Base-by-base conservation (phyloP, 2,113 vertebrate genomes). In the Phrynosoma blainvillii region DNA sequence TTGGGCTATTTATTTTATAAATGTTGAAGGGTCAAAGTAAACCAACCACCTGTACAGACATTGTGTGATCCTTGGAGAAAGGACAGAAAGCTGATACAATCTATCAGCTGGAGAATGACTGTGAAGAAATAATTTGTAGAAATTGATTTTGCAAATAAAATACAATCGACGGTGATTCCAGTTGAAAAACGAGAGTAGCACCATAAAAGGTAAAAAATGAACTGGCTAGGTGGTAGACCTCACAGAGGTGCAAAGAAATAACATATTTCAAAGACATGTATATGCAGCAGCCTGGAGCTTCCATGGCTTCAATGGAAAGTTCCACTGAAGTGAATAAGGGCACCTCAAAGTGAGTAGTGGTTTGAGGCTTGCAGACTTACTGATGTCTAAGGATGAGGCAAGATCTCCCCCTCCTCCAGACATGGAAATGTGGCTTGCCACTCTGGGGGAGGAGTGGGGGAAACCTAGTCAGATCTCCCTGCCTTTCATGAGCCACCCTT, bases 401-500 rank as follows among this genome's bases (percentile, higher is more conserved):
- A 77, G 30, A 27, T 62, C 59, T 62, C 59, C 47, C 68, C 83
- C 42, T 27, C 76, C 18, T 36, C 42, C 25, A 32, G 21, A 36
- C 80, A 83, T 82, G 86, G 79, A 88, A 88, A 82, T 77, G 73
- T 88, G 86, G 79, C 30, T 76, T 54, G 40, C 79, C 21, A 54
- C 40, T 68, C 25, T 16, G 6, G 52, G 20, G 79, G 71, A 13
- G 20, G 36, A 11, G 8, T 20, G 52, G 73, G 59, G 59, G 42
- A 36, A 68, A 77, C 79, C 68, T 47, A 74, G 70, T 87, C 70
- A 75, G 52, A 74, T 42, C 78, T 87, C 78, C n/a, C 4, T 56
- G 65, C 65, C n/a, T 71, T 30, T 30, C 54, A 36, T 5, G 68
- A 68, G 71, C 47, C 66, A 80, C 36, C 23, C 56, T 71, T 59